Conservation (phyloP, 2,797 vertebrate species). For the Chelidonichthys spinosus region DNA sequence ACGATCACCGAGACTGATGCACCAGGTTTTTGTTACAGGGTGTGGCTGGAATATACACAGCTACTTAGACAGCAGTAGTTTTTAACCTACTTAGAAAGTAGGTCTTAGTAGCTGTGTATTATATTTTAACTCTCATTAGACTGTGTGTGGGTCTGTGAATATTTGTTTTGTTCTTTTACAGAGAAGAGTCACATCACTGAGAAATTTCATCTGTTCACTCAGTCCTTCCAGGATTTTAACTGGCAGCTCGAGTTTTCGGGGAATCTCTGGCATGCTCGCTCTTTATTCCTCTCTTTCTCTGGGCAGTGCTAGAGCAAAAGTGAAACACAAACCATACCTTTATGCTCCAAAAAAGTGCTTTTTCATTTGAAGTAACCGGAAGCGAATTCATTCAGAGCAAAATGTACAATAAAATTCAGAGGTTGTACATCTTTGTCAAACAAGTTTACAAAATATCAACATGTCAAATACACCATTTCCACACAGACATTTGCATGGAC, state of each 20-base stretch:
- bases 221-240: conserved; percentile 58
- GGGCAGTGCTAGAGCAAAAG: conserved; percentile 5
- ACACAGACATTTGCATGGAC: conserved; percentile 3
- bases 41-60: conserved; percentile 3
- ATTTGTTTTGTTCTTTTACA: conserved; percentile 38
- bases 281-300: not conserved
- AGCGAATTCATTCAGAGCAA: conserved; percentile 36
- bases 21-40: conserved; percentile 8
- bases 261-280: conserved; percentile 35
- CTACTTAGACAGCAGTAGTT: not conserved
- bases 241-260: conserved; percentile 42
- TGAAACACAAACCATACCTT: conserved; percentile 24
- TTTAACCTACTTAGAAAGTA: not conserved
- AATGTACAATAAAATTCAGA: conserved; percentile 35
- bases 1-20: not conserved
- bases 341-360: conserved; percentile 40
- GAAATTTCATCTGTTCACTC: conserved; percentile 62
- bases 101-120: no score
- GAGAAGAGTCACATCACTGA: conserved; percentile 44
- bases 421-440: conserved; percentile 13
- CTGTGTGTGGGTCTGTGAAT: not conserved
- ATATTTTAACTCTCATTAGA: not conserved
- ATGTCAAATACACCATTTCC: conserved; percentile 31
- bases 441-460: conserved; percentile 31
- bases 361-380: conserved; percentile 56